Conservation (phyloP, 2,888 invertebrate species). For the Tetranychus piercei region DNA sequence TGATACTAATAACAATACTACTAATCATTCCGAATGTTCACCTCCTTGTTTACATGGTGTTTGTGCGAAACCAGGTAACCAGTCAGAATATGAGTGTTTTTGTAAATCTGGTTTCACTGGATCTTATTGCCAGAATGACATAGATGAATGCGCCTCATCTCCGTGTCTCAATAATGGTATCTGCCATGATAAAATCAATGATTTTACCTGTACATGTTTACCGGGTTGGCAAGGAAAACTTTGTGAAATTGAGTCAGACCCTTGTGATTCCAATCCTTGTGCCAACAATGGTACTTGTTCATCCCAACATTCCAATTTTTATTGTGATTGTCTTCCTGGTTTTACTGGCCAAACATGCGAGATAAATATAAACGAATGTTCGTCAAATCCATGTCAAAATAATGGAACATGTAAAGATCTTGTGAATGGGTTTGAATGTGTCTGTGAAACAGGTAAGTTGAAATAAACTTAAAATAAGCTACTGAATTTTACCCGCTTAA, state of each 20-base stretch:
- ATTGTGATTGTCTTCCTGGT: not conserved
- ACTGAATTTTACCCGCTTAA: too few relatives aligned
- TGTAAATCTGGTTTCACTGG: slow-evolving; percentile 51
- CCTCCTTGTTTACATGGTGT: not conserved
- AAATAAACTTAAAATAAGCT: too few relatives aligned
- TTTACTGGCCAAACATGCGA: not conserved
- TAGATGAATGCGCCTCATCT: slow-evolving; percentile 30
- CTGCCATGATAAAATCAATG: slow-evolving; percentile 46
- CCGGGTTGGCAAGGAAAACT: slow-evolving; percentile 49
- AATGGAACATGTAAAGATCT: slow-evolving; percentile 5
- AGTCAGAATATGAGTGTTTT: slow-evolving; percentile 29
- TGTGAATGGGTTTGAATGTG: not conserved
- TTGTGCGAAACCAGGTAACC: not conserved
- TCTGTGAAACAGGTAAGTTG: not conserved
- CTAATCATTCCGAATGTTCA: not conserved
- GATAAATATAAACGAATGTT: not conserved
- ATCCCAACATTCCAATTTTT: slow-evolving; percentile 42
- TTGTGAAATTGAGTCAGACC: slow-evolving; percentile 55
- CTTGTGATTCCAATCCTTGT: slow-evolving; percentile 72
- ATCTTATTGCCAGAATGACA: slow-evolving; percentile 30
- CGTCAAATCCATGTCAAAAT: slow-evolving; percentile 1
- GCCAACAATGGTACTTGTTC: slow-evolving; percentile 46
- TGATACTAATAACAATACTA: too few relatives aligned
- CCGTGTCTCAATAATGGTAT: slow-evolving; percentile 54
- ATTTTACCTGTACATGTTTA: slow-evolving; percentile 42